Conservation (phyloP, 2,888 invertebrate genomes). For the Hydrotaea cyrtoneurina region DNA sequence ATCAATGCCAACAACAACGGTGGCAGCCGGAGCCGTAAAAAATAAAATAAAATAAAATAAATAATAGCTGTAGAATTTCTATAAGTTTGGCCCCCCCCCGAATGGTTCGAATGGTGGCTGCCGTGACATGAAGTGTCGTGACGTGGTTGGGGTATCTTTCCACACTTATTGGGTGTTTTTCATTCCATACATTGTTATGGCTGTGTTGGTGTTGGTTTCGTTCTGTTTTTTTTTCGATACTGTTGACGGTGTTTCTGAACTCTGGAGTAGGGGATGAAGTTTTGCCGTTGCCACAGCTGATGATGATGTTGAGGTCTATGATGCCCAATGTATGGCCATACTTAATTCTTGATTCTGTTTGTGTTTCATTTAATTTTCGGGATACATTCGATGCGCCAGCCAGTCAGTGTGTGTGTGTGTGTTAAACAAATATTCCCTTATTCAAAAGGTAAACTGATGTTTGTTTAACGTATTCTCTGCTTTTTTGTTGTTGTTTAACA, state of each 20-base stretch:
- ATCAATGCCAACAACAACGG: not conserved
- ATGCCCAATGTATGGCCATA: not conserved
- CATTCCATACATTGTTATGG: not conserved
- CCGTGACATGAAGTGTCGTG: constrained; percentile 4
- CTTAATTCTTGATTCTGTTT: constrained; percentile 1
- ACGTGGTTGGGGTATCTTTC: constrained; percentile 11
- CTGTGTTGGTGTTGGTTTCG: too few species aligned
- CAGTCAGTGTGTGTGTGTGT: not conserved
- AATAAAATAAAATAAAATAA: constrained; percentile 27
- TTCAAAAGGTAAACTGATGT: constrained; percentile 8
- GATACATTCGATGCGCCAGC: constrained; percentile 2
- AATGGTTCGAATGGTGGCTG: constrained; percentile 17
- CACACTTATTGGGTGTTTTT: constrained; percentile 34
- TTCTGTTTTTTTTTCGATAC: too few species aligned
- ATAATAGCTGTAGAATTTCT: constrained; percentile 33
- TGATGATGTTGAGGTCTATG: not conserved
- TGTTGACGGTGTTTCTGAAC: too few species aligned
- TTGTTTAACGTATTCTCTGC: constrained; percentile 10
- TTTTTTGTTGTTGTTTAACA: too few species aligned
- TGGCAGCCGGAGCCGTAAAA: constrained; percentile 4
- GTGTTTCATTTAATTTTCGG: constrained; percentile 1
- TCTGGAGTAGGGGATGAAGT: too few species aligned
- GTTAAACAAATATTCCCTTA: constrained; percentile 21
- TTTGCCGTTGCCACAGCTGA: not conserved
- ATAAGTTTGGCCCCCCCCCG: constrained; percentile 26